A percentile compares a stretch with the other conserved stretches of the same genome.
These are phyloP conservation scores for Platysternon megacephalum DNA, from an alignment of 2,113 vertebrate species.

Conservation along the genomic window DNA sequence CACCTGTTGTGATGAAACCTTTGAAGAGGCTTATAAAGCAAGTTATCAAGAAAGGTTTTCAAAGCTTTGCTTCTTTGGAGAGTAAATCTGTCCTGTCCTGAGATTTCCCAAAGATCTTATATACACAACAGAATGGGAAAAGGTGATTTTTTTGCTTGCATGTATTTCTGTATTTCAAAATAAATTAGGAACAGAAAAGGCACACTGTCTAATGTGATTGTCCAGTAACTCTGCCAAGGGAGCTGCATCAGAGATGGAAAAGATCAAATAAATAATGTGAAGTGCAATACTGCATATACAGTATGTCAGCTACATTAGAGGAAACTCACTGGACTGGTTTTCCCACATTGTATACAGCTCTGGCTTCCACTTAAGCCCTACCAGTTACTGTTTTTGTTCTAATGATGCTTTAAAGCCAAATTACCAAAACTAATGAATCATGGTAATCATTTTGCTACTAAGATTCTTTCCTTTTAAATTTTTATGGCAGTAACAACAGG, in stretches of 20 bases:
- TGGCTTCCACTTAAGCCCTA: constrained; percentile 1
- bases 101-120: neutral
- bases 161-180: neutral
- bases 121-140: neutral
- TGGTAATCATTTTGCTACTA: constrained; percentile 25
- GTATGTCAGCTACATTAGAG: constrained; percentile 8
- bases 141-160: neutral
- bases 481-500: constrained; percentile 8
- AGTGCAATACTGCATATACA: neutral
- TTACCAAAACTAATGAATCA: constrained; percentile 56
- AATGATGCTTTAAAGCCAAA: constrained; percentile 64
- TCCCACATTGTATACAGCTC: neutral
- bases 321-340: constrained; percentile 46
- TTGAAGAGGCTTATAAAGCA: neutral
- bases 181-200: neutral
- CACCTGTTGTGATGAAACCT: neutral
- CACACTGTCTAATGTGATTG: neutral
- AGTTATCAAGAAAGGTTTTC: neutral
- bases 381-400: neutral
- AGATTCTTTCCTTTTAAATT: constrained; percentile 38
- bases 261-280: neutral
- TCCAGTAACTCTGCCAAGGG: constrained; percentile 4
- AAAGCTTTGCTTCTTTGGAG: neutral
- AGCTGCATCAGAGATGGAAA: neutral
- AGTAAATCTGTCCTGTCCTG: neutral